Evolutionary conservation across 2,888 invertebrate species (phyloP), one percentile per base, ranked within the genome.

Genomic region (Calameuta filiformis): DNA sequence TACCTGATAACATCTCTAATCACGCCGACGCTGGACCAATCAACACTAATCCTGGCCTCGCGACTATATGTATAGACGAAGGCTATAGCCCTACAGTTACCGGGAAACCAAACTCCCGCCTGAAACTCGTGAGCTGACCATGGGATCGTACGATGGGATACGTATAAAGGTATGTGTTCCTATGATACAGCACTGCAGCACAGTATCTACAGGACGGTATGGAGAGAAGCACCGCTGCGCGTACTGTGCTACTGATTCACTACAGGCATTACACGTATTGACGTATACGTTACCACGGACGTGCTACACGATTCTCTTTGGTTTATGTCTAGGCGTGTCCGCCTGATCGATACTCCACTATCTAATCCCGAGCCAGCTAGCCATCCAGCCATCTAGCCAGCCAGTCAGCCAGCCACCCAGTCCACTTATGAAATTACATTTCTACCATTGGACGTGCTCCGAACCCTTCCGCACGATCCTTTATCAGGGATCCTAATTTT

Each of bases 1-100:
- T 79, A 81, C 82, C 90, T 90, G 91, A 91, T 91, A 91, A 91
- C 91, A 91, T 91, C 91, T 91, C 91, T 91, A 91, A 91, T 91
- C 91, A 91, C 90, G 90, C 88, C 89, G 89, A 86, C 88, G 89
- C 87, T 87, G 90, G 90, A 91, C 91, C 91, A 91, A 91, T 91
- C 91, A 91, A 89, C 90, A 87, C 88, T 90, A 90, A 90, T 90
- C 90, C 91, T 85, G 86, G 87, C 84, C 78, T 81, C 85, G 40
- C 85, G 40, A 31, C 69, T 84, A 86, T 87, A 86, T 85, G 86
- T 85, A 85, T 82, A 81, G 69, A 79, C 56, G 68, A 81, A 78
- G 81, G 80, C 80, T 79, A 78, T 82, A 82, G 73, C n/a, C 12
- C 85, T 83, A 82, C 83, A 83, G 86, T 86, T 86, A 85, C 88